A percentile compares a stretch with the other conserved stretches of the same genome.
Evolutionary conservation across 2,888 invertebrate genomes (phyloP).

Genomic region (Andrena marginata): DNA sequence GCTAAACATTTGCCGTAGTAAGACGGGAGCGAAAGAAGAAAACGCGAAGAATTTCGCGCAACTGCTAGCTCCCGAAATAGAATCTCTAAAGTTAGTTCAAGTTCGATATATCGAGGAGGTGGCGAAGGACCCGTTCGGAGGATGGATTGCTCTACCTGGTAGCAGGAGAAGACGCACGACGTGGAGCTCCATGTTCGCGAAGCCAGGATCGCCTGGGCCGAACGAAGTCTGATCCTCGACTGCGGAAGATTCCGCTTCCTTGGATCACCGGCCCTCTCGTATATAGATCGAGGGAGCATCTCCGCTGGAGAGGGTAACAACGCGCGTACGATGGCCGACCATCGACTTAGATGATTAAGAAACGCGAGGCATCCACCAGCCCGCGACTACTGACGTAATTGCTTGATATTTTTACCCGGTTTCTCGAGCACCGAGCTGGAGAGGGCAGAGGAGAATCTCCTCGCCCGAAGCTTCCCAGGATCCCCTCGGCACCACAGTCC

Average conservation of each 20-base stretch:
- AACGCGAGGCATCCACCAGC: neutral
- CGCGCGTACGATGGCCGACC: slow-evolving; percentile 19
- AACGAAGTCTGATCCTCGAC: slow-evolving; percentile 73
- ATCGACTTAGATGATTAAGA: slow-evolving; percentile 41
- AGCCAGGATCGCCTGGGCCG: slow-evolving; percentile 60
- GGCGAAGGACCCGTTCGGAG: neutral
- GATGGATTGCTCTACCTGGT: slow-evolving; percentile 30
- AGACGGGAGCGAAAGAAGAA: too few relatives aligned
- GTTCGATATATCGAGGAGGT: too few relatives aligned
- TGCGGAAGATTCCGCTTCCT: slow-evolving; percentile 62
- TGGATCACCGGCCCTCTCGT: slow-evolving; percentile 43
- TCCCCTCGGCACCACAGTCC: neutral
- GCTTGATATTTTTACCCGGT: slow-evolving; percentile 31
- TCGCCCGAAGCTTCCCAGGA: neutral
- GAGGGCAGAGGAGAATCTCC: neutral
- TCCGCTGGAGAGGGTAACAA: slow-evolving; percentile 63
- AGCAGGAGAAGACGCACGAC: slow-evolving; percentile 28
- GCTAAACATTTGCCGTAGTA: too few relatives aligned
- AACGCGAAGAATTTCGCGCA: too few relatives aligned
- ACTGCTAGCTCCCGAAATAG: too few relatives aligned
- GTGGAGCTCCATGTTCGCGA: slow-evolving; percentile 33
- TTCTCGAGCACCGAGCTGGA: neutral
- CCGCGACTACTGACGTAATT: slow-evolving; percentile 26
- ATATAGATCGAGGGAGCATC: slow-evolving; percentile 61
- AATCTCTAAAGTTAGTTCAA: too few relatives aligned